phyloP scores from a whole-genome alignment of 2,888 invertebrate species.

The Prenolepis imparis region DNA sequence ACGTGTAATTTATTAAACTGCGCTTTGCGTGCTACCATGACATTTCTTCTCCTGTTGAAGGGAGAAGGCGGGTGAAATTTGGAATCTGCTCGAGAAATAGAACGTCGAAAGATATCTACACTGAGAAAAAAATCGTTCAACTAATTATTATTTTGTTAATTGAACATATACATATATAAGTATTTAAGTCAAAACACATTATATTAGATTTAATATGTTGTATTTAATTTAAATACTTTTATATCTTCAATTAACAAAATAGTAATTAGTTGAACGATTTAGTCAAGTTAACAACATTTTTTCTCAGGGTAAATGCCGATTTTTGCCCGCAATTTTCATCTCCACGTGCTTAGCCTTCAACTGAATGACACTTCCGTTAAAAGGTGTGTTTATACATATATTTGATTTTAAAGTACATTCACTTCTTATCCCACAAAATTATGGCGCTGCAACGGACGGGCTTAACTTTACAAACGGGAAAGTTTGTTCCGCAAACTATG shows the following conservation, averaged over 20 bases:
- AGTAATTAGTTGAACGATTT: too few relatives aligned
- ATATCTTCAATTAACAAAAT: too few relatives aligned
- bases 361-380: neutral
- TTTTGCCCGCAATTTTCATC: neutral
- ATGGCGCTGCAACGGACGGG: slow-evolving; percentile 15
- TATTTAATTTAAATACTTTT: too few relatives aligned
- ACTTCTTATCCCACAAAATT: slow-evolving; percentile 38
- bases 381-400: neutral
- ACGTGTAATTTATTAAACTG: slow-evolving; percentile 50
- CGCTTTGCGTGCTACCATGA: slow-evolving; percentile 36
- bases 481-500: slow-evolving; percentile 50
- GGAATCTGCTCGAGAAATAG: neutral
- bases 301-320: neutral
- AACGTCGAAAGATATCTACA: neutral
- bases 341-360: neutral
- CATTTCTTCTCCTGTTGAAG: neutral
- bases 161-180: too few relatives aligned
- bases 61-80: neutral
- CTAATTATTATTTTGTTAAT: too few relatives aligned
- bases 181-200: too few relatives aligned
- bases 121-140: too few relatives aligned
- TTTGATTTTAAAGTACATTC: slow-evolving; percentile 22
- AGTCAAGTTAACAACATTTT: too few relatives aligned
- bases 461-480: slow-evolving; percentile 34
- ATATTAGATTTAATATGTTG: too few relatives aligned